Evolutionary conservation across 2,888 invertebrate species (phyloP).

Genomic region (Ophion obscuratus): DNA sequence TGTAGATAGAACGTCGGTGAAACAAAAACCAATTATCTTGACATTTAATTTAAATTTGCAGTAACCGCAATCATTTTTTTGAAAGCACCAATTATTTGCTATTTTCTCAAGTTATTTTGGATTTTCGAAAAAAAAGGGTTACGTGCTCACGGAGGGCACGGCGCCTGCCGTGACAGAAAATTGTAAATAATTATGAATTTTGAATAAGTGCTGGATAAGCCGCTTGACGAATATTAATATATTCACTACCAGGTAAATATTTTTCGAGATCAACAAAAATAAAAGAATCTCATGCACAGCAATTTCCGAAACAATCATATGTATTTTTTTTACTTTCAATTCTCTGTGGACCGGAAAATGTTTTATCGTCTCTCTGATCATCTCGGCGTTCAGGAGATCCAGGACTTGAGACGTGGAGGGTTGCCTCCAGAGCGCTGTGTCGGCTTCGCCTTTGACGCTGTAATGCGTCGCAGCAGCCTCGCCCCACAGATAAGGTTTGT

Average conservation of each 20-base stretch:
- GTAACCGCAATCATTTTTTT: not conserved
- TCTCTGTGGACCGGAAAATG: slow-evolving; percentile 89
- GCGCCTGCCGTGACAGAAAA: not conserved
- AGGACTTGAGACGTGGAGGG: slow-evolving; percentile 90
- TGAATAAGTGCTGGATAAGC: not conserved
- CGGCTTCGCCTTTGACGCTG: slow-evolving; percentile 87
- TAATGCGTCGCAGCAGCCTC: slow-evolving; percentile 92
- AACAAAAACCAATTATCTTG: too few relatives aligned
- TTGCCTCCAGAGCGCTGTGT: slow-evolving; percentile 88
- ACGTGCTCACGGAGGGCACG: too few relatives aligned
- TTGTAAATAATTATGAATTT: not conserved
- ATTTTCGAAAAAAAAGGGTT: too few relatives aligned
- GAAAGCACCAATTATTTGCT: not conserved
- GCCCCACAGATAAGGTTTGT: slow-evolving; percentile 94
- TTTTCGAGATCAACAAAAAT: not conserved
- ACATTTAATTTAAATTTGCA: not conserved
- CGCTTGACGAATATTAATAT: not conserved
- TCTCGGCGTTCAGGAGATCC: slow-evolving; percentile 88
- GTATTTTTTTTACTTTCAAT: slow-evolving; percentile 83
- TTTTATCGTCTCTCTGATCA: slow-evolving; percentile 88
- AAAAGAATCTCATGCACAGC: not conserved
- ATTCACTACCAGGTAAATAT: not conserved
- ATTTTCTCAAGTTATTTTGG: not conserved
- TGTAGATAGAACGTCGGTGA: too few relatives aligned
- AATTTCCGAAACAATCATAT: not conserved